A percentile compares a stretch with the other conserved stretches of the same genome.
These are phyloP conservation scores for Mylabris sibirica DNA, from an alignment of 2,888 invertebrate genomes.

Conservation along the genomic window DNA sequence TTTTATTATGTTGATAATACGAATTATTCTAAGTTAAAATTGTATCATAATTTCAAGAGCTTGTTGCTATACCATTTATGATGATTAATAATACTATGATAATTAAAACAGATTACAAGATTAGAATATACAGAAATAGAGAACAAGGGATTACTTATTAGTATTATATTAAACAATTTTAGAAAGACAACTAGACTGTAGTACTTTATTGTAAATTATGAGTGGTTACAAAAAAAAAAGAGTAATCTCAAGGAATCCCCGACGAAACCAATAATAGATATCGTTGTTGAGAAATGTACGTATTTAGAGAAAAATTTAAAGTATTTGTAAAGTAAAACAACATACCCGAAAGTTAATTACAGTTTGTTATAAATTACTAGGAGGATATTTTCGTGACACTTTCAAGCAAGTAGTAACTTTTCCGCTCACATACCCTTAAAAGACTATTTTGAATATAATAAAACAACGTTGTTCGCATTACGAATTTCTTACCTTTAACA, in stretches of 20 bases:
- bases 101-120: conserved; percentile 10
- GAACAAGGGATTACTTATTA: conserved; percentile 3
- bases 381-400: neutral
- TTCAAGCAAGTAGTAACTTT: neutral
- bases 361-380: neutral
- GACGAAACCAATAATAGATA: neutral
- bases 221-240: too few relatives aligned
- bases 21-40: neutral
- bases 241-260: too few relatives aligned
- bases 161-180: conserved; percentile 3
- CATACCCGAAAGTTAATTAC: neutral
- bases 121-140: neutral
- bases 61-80: neutral
- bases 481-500: neutral
- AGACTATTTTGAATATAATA: neutral
- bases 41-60: neutral
- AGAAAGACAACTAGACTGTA: neutral
- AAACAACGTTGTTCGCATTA: neutral
- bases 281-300: neutral
- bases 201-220: neutral
- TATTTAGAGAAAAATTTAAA: neutral
- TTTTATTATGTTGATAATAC: neutral
- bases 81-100: conserved; percentile 3
- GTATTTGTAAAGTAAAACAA: conserved; percentile 1
- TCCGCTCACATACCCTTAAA: neutral